phyloP scores from a whole-genome alignment of 2,113 vertebrate species.

The Tauraco erythrolophus region DNA sequence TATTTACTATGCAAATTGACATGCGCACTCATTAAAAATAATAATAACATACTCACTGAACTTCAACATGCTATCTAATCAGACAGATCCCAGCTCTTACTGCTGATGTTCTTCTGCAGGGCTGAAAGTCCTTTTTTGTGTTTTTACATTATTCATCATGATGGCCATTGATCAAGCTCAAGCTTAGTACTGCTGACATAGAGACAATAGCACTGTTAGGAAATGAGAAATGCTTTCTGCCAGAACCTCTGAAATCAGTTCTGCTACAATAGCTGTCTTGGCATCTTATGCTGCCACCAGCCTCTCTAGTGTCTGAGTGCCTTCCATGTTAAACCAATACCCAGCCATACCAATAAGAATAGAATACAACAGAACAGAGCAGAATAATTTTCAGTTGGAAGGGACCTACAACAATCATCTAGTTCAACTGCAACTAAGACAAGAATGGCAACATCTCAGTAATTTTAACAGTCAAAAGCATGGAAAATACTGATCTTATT shows the following conservation, averaged over 20 bases:
- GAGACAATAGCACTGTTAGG: background rate
- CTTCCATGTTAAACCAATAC: background rate
- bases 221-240: background rate
- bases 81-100: background rate
- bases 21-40: background rate
- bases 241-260: background rate
- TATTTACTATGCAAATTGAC: background rate
- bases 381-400: background rate
- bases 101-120: background rate
- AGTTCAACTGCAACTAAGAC: background rate
- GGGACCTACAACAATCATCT: background rate
- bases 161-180: background rate
- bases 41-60: background rate
- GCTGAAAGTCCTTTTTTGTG: background rate
- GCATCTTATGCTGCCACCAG: background rate
- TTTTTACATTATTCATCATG: background rate
- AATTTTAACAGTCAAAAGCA: background rate
- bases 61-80: background rate
- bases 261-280: background rate
- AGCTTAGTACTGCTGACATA: background rate
- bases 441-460: background rate
- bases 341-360: background rate
- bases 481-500: background rate
- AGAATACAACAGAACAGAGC: accelerated
- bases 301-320: background rate